Evolutionary conservation across 2,797 vertebrate genomes (phyloP).

Genomic region (Crax fasciolata): DNA sequence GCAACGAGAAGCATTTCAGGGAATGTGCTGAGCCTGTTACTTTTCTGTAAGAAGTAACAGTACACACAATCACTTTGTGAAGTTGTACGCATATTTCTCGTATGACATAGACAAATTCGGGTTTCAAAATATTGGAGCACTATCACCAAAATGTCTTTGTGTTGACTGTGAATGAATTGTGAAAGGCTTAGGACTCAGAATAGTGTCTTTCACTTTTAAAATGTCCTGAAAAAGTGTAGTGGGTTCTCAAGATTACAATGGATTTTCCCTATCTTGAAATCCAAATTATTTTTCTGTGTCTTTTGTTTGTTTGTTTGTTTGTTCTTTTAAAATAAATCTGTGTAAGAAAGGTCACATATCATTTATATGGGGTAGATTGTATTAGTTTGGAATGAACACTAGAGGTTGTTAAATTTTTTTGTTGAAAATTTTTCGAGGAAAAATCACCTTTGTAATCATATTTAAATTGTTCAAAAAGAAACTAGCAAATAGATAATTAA

Average conservation of each 20-base stretch:
- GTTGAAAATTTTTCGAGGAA: neutral
- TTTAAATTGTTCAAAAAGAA: neutral
- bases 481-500: neutral
- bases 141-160: neutral
- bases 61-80: neutral
- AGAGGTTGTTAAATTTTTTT: neutral
- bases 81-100: neutral
- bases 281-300: neutral
- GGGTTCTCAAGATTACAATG: neutral
- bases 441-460: neutral
- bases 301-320: too few species aligned
- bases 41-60: neutral
- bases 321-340: fast-evolving
- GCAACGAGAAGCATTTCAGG: neutral
- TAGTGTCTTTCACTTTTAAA: neutral
- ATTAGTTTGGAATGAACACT: neutral
- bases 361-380: neutral
- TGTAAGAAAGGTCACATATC: neutral
- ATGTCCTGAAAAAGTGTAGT: neutral
- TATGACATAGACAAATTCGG: neutral
- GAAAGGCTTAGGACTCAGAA: neutral
- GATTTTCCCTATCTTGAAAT: neutral
- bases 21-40: neutral
- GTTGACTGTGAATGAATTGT: neutral
- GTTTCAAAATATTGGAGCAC: neutral